Conservation (phyloP, 2,888 invertebrate genomes). For the Hyles lineata region DNA sequence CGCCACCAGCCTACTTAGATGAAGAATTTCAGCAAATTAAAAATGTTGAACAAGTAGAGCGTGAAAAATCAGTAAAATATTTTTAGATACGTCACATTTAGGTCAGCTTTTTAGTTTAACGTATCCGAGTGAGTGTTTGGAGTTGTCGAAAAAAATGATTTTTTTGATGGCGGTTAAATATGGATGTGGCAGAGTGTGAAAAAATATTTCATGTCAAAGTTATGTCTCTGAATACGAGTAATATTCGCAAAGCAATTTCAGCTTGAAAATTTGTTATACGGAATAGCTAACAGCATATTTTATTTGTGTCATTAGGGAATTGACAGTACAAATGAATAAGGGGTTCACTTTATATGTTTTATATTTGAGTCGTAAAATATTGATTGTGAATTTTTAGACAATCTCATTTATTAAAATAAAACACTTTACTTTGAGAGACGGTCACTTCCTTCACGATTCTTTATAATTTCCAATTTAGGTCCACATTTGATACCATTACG, state of each 20-base stretch:
- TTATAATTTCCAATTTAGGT: no score
- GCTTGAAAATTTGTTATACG: not conserved
- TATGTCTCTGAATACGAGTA: not conserved
- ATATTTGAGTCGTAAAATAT: no score
- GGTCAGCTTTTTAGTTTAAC: slow-evolving; percentile 6
- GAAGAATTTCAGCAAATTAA: not conserved
- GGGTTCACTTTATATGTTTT: no score
- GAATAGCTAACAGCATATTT: not conserved
- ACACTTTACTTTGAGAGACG: no score
- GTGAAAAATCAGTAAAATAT: slow-evolving; percentile 5
- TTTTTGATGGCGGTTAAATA: not conserved
- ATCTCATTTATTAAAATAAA: no score
- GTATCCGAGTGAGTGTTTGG: slow-evolving; percentile 2
- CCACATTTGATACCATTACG: no score
- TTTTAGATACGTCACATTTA: slow-evolving; percentile 10
- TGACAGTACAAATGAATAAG: no score
- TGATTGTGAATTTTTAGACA: no score
- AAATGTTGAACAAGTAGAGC: slow-evolving; percentile 1
- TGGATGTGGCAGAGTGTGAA: not conserved
- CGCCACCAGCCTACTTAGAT: not conserved
- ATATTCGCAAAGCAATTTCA: not conserved
- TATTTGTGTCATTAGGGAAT: not conserved
- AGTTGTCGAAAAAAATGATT: slow-evolving; percentile 1
- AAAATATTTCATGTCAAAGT: slow-evolving; percentile 1
- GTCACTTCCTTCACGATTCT: no score